Evolutionary conservation across 2,888 invertebrate species (phyloP), one percentile per base, ranked within the genome.

Genomic region (Hypsopygia costalis): DNA sequence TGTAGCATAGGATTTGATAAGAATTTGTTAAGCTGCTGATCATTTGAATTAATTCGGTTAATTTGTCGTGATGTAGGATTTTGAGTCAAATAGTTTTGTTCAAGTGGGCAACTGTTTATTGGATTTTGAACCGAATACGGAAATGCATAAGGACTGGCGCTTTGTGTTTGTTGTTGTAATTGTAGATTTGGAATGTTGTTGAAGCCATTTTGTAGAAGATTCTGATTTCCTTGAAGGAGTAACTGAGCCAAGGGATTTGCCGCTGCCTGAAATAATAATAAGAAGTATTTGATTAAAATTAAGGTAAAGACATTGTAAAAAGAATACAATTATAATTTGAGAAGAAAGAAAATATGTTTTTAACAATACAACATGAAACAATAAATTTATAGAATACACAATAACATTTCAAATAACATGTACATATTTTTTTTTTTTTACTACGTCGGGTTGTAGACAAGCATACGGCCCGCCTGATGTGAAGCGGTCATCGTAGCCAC

Each of bases 181-280:
- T 53, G 33, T 44, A 41, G 4, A 27, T 29, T 6, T 41, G 55
- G 56, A 29, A 48, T 49, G 38, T 34, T 46, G 20, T 44, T 52
- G 43, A 52, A 54, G 29, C 40, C 33, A 35, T 41, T 44, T 22
- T 44, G 44, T 6, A 41, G 48, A 25, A 36, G 41, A 27, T 40
- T 43, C 31, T 57, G 54, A 33, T 53, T 62, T 32, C 53, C 41
- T 49, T 58, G 65, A 9, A 54, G 22, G 6, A 59, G 44, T 32
- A 64, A 47, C 29, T 60, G 50, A n/a, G 51, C 44, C n/a, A 58
- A 37, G 27, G 57, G 69, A 49, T 72, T 69, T 37, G 68, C 51
- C 20, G 64, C 53, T 11, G 67, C 66, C 81, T 81, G 72, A 1
- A 75, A 76, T 28, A 11, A 43, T 47, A 32, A 44, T 40, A 20